A percentile compares a stretch with the other conserved stretches of the same genome.
Conservation (phyloP, 2,797 vertebrate species). For the Alcedo quadribrachys region DNA sequence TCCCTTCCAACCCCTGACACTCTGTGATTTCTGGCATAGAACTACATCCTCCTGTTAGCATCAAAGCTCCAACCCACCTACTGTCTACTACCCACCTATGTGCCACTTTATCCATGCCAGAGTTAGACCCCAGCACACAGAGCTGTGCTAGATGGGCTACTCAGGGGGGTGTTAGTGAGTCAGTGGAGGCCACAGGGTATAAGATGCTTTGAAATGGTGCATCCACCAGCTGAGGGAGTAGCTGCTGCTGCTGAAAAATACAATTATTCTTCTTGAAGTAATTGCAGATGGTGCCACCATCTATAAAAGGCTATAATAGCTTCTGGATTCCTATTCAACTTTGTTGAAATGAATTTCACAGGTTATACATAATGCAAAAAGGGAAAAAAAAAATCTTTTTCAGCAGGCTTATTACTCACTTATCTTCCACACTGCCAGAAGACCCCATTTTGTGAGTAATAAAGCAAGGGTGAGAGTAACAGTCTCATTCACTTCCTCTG, state of each 20-base stretch:
- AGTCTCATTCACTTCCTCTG: constrained; percentile 14
- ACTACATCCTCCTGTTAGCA: not conserved
- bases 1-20: too few species aligned
- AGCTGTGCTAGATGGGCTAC: not conserved
- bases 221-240: not conserved
- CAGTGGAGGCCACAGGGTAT: not conserved
- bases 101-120: not conserved
- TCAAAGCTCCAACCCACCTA: not conserved
- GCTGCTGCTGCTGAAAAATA: not conserved
- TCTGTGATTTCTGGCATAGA: not conserved
- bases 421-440: not conserved
- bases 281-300: not conserved
- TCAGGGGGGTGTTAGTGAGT: not conserved
- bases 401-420: not conserved
- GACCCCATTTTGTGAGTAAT: not conserved
- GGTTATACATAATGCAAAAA: not conserved
- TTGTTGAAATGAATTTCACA: not conserved
- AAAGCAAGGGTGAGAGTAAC: not conserved
- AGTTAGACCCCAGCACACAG: not conserved
- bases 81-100: not conserved
- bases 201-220: not conserved
- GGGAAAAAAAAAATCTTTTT: not conserved
- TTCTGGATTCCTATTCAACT: not conserved
- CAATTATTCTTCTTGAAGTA: not conserved
- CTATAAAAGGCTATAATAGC: not conserved